A percentile compares a stretch with the other conserved stretches of the same genome.
Conservation (phyloP, 2,797 vertebrate species). For the Ataeniobius toweri region DNA sequence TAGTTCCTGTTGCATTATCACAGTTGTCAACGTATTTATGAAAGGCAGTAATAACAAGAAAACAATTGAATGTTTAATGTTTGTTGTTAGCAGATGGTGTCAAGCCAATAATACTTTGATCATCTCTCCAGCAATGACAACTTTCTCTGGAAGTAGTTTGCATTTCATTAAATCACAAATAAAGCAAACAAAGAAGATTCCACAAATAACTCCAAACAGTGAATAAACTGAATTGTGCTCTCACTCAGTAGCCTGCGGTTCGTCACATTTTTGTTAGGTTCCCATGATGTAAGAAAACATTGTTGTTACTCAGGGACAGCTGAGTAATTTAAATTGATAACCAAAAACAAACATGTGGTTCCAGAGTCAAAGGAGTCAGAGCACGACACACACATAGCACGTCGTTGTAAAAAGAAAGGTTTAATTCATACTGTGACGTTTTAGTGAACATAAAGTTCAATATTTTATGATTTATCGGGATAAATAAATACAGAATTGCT, state of each 20-base stretch:
- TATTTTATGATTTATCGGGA: not conserved
- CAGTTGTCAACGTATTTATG: conserved; percentile 58
- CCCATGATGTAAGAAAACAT: too few species aligned
- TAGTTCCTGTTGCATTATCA: conserved; percentile 50
- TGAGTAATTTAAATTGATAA: too few species aligned
- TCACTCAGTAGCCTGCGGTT: not conserved
- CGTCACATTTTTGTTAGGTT: too few species aligned
- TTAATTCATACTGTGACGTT: too few species aligned
- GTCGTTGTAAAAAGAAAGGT: too few species aligned
- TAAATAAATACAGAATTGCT: not conserved
- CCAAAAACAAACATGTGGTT: too few species aligned
- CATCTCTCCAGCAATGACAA: conserved; percentile 41
- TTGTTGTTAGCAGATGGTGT: conserved; percentile 56
- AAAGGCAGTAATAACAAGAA: conserved; percentile 35
- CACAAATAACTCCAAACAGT: conserved; percentile 32
- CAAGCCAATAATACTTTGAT: conserved; percentile 42
- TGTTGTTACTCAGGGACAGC: too few species aligned
- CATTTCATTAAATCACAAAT: conserved; percentile 49
- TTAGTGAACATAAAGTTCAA: not conserved
- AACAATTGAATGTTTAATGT: conserved; percentile 26
- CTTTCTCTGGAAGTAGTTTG: conserved; percentile 48
- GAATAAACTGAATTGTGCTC: conserved; percentile 11
- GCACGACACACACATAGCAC: too few species aligned
- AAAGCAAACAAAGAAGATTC: conserved; percentile 26
- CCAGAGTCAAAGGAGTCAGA: too few species aligned